Conservation (phyloP, 2,113 vertebrate species). For the Dasypus novemcinctus region DNA sequence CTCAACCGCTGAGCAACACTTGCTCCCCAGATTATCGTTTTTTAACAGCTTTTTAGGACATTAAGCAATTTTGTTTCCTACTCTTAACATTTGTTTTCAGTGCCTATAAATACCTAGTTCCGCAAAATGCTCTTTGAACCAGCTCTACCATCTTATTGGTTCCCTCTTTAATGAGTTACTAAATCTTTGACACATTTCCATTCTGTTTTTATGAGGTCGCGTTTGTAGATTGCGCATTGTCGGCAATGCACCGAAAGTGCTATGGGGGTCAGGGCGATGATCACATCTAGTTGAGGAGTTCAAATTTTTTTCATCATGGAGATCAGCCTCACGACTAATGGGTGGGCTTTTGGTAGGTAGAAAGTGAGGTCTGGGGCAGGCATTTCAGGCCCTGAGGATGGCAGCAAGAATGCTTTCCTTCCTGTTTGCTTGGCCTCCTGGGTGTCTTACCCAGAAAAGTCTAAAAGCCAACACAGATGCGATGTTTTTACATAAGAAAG, state of each 20-base stretch:
- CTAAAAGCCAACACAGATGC: background rate
- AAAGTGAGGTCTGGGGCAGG: background rate
- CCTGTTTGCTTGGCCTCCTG: background rate
- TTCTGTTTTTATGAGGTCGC: background rate
- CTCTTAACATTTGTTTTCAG: background rate
- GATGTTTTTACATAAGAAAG: background rate
- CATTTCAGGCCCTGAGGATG: background rate
- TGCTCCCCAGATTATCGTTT: too few relatives aligned
- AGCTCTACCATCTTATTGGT: background rate
- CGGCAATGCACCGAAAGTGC: background rate
- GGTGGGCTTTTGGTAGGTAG: background rate
- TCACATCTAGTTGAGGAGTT: background rate
- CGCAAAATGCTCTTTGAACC: background rate
- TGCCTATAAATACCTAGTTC: background rate
- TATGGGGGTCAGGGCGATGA: background rate
- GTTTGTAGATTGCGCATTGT: background rate
- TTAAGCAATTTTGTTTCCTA: background rate
- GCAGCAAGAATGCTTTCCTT: background rate
- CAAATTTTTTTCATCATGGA: background rate
- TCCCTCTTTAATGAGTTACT: background rate
- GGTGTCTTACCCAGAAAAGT: background rate
- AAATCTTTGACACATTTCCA: background rate
- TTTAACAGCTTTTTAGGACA: background rate
- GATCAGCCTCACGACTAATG: background rate
- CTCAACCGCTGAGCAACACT: too few relatives aligned